These are phyloP conservation scores for Hofmannophila pseudospretella DNA, from an alignment of 2,888 invertebrate species.

Conservation along the genomic window DNA sequence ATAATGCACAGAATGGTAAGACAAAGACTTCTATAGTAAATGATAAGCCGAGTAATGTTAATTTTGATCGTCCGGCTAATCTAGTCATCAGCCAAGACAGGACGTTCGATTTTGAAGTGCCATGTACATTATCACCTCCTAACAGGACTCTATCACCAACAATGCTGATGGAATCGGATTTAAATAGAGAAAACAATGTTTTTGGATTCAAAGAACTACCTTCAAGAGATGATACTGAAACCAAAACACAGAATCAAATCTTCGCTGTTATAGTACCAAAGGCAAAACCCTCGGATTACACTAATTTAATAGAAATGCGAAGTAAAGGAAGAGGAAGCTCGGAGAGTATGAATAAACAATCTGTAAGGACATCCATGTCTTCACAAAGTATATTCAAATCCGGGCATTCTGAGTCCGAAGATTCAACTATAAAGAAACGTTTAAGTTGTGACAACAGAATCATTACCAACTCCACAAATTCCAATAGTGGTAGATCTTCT, in stretches of 20 bases:
- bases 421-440: slow-evolving; percentile 63
- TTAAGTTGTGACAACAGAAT: slow-evolving; percentile 69
- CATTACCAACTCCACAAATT: slow-evolving; percentile 29
- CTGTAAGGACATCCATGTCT: slow-evolving; percentile 49
- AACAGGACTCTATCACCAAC: slow-evolving; percentile 66
- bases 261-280: slow-evolving; percentile 73
- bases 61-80: slow-evolving; percentile 50
- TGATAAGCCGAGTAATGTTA: slow-evolving; percentile 48
- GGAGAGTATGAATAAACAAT: slow-evolving; percentile 52
- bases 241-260: slow-evolving; percentile 46
- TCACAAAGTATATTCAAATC: slow-evolving; percentile 58
- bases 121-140: slow-evolving; percentile 65
- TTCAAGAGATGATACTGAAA: slow-evolving; percentile 34
- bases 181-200: slow-evolving; percentile 60
- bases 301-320: slow-evolving; percentile 32
- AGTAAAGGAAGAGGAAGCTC: slow-evolving; percentile 45
- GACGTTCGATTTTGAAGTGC: slow-evolving; percentile 51
- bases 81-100: slow-evolving; percentile 45
- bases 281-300: slow-evolving; percentile 39
- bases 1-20: slow-evolving; percentile 27
- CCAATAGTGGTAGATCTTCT: slow-evolving; percentile 54
- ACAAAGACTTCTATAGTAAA: slow-evolving; percentile 48
- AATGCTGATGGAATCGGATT: slow-evolving; percentile 57
- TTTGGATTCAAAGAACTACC: slow-evolving; percentile 65
- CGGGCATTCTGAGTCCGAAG: slow-evolving; percentile 60